A percentile compares a stretch with the other conserved stretches of the same genome.
Evolutionary conservation across 2,888 invertebrate genomes (phyloP).

Genomic region (Hyppa rectilinea): DNA sequence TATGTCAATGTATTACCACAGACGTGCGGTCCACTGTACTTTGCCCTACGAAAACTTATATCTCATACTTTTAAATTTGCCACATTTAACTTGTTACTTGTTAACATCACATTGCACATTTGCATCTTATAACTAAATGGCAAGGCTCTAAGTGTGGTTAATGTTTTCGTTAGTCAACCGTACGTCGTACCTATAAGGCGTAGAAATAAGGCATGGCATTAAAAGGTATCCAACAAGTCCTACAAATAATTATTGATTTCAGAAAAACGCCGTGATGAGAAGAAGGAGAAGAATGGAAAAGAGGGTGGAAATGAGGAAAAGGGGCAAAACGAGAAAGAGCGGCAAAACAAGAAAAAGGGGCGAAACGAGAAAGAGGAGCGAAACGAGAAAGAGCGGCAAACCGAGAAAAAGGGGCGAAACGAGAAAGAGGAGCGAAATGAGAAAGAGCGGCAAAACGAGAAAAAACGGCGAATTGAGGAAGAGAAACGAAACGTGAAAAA

Average conservation of each 20-base stretch:
- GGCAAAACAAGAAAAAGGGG: neutral
- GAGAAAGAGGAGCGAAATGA: neutral
- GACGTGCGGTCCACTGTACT: neutral
- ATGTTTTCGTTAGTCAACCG: neutral
- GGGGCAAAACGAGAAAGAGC: neutral
- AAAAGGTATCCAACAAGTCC: neutral
- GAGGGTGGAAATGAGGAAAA: neutral
- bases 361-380: neutral
- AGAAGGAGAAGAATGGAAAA: neutral
- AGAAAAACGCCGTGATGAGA: constrained; percentile 5
- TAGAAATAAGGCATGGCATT: constrained; percentile 3
- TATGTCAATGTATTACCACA: neutral
- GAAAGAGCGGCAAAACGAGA: neutral
- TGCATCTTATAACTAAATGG: neutral
- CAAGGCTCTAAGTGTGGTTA: constrained; percentile 1
- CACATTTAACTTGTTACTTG: neutral
- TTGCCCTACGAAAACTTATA: neutral
- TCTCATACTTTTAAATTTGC: neutral
- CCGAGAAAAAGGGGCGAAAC: neutral
- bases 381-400: neutral
- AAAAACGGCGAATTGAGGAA: neutral
- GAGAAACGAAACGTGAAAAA: neutral
- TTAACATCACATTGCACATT: neutral
- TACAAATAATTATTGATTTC: constrained; percentile 22
- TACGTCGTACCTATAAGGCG: neutral